Conservation (phyloP, 2,888 invertebrate species). For the Noctua fimbriata region DNA sequence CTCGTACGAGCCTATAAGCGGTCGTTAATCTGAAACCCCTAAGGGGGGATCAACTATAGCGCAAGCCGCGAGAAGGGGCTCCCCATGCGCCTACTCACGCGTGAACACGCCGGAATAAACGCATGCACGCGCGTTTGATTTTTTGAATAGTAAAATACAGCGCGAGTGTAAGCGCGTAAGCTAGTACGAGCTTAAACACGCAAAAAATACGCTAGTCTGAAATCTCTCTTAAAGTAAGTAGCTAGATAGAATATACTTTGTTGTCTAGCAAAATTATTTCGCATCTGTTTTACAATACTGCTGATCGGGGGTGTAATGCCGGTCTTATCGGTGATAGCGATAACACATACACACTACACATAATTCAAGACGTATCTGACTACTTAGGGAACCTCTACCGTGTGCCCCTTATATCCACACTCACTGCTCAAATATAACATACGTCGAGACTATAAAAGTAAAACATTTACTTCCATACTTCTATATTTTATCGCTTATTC, state of each 20-base stretch:
- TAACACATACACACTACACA: too few species aligned
- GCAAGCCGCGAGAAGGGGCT: neutral
- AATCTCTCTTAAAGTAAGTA: neutral
- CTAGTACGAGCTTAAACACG: neutral
- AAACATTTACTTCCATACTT: conserved; percentile 37
- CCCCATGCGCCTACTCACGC: neutral
- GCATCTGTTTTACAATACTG: neutral
- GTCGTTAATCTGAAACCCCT: too few species aligned
- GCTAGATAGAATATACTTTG: neutral
- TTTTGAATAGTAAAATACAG: neutral
- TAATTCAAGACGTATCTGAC: neutral
- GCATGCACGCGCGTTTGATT: neutral
- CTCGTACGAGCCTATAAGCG: neutral
- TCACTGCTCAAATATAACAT: conserved; percentile 11
- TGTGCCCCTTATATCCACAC: neutral
- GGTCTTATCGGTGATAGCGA: neutral
- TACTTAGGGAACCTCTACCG: neutral
- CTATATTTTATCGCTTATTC: conserved; percentile 37
- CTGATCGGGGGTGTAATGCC: neutral
- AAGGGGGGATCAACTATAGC: too few species aligned
- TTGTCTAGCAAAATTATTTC: neutral
- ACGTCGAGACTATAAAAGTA: conserved; percentile 14
- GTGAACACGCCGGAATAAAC: neutral
- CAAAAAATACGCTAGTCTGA: neutral
- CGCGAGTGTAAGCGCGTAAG: neutral